Conservation (phyloP, 2,113 vertebrate genomes). For the Lepisosteus oculatus region DNA sequence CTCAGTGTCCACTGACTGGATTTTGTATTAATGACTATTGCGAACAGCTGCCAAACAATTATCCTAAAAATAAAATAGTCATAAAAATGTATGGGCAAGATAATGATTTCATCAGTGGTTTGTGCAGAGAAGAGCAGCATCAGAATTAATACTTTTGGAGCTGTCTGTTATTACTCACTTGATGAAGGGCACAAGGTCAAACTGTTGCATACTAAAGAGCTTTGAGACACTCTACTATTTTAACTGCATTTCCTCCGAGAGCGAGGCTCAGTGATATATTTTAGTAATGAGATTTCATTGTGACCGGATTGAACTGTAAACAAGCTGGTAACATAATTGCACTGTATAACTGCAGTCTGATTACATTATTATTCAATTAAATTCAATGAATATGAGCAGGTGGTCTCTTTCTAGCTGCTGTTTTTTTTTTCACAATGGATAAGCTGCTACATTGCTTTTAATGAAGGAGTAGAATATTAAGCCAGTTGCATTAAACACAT, state of each 20-base stretch:
- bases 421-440: constrained; percentile 21
- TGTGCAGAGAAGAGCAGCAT: constrained; percentile 11
- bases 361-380: constrained; percentile 71
- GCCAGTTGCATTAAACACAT: background rate
- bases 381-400: constrained; percentile 56
- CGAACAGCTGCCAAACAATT: constrained; percentile 42
- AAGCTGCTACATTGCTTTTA: background rate
- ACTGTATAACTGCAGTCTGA: constrained; percentile 52
- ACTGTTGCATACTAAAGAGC: constrained; percentile 14
- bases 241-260: background rate
- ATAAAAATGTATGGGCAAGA: constrained; percentile 20
- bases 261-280: constrained; percentile 33
- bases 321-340: constrained; percentile 59
- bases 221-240: constrained; percentile 20
- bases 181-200: constrained; percentile 52
- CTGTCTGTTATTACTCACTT: constrained; percentile 52
- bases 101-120: constrained; percentile 49
- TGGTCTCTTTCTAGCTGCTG: constrained; percentile 48
- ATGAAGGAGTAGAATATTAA: constrained; percentile 13
- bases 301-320: constrained; percentile 59
- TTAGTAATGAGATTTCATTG: constrained; percentile 54
- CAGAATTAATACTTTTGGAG: constrained; percentile 18
- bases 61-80: constrained; percentile 40
- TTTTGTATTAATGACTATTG: constrained; percentile 43
- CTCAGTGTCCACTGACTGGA: constrained; percentile 39